These are phyloP conservation scores for Sitophilus oryzae DNA, from an alignment of 1,140 invertebrate species.

Conservation along the genomic window DNA sequence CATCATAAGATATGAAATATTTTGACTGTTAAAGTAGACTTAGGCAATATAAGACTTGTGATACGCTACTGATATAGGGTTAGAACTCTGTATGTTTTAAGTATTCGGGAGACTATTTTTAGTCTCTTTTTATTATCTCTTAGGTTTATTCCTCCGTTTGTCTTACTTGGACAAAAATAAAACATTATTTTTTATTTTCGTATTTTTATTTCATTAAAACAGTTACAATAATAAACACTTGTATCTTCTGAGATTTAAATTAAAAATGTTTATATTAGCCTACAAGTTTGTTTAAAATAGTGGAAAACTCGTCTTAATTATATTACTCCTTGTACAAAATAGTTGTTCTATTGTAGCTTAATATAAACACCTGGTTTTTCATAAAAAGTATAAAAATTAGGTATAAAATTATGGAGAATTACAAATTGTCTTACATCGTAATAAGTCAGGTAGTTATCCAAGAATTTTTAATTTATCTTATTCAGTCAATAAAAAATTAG, in stretches of 20 bases:
- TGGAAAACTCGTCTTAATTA: neutral
- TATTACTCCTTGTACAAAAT: neutral
- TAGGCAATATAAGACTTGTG: conserved; percentile 9
- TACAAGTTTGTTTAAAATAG: too few relatives aligned
- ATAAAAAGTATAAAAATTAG: conserved; percentile 5
- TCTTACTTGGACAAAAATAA: neutral
- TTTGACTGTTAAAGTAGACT: conserved; percentile 7
- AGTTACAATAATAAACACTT: conserved; percentile 11
- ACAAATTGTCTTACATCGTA: conserved; percentile 1
- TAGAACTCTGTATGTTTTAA: conserved; percentile 6
- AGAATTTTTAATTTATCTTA: neutral
- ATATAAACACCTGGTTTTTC: neutral
- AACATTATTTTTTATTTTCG: neutral
- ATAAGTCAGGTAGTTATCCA: neutral
- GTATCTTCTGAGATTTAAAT: conserved; percentile 2
- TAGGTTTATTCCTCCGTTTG: neutral
- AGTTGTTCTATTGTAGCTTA: neutral
- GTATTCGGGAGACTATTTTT: conserved; percentile 1
- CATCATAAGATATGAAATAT: neutral
- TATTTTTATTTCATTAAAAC: conserved; percentile 10
- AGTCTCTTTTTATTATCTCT: too few relatives aligned
- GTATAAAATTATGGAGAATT: neutral
- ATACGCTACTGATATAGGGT: conserved; percentile 10
- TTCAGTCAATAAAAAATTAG: conserved; percentile 12
- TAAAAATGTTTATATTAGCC: conserved; percentile 1